Conservation (phyloP, 2,888 invertebrate species). For the Synanthedon vespiformis region DNA sequence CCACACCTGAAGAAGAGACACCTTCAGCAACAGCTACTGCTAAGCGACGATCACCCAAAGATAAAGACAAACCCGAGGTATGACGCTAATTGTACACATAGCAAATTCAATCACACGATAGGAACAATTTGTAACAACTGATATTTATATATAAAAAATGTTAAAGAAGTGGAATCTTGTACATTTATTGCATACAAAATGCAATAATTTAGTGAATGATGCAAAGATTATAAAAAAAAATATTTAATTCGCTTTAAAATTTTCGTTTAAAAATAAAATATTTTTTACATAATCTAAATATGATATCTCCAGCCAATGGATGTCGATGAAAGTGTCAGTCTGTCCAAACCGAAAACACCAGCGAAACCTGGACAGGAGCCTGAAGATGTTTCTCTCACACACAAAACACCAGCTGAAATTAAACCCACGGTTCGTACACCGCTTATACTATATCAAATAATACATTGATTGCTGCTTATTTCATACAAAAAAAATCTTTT, state of each 20-base stretch:
- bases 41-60: conserved; percentile 56
- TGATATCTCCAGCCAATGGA: conserved; percentile 50
- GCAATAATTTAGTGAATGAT: not conserved
- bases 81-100: not conserved
- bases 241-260: not conserved
- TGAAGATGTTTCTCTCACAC: conserved; percentile 59
- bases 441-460: not conserved
- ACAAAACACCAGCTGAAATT: conserved; percentile 60
- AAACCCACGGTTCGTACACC: conserved; percentile 55
- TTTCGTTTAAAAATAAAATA: too few relatives aligned
- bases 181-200: not conserved
- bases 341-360: conserved; percentile 49
- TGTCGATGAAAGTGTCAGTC: conserved; percentile 56
- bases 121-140: too few relatives aligned
- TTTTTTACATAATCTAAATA: conserved; percentile 1
- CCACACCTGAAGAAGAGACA: conserved; percentile 38
- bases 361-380: conserved; percentile 51
- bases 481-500: conserved; percentile 1
- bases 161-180: too few relatives aligned
- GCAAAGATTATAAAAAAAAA: not conserved
- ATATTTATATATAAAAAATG: too few relatives aligned
- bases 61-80: conserved; percentile 59
- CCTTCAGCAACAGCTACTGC: conserved; percentile 47
- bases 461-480: too few relatives aligned
- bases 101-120: too few relatives aligned